phyloP scores from a whole-genome alignment of 2,797 vertebrate genomes.

The Podargus strigoides region DNA sequence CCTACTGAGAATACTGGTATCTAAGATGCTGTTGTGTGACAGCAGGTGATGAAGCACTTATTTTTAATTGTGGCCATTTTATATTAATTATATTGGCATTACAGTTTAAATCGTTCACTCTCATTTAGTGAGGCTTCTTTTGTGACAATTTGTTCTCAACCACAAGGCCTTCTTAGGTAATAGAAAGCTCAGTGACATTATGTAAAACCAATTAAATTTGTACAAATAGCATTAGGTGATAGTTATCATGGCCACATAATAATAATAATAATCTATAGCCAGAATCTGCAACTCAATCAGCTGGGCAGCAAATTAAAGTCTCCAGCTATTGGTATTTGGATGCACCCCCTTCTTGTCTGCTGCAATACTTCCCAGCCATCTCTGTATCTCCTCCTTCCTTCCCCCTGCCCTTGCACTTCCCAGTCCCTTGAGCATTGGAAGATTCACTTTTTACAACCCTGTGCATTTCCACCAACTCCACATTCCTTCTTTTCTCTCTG shows the following conservation, averaged over 20 bases:
- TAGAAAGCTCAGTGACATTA: not conserved
- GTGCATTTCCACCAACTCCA: not conserved
- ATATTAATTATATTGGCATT: not conserved
- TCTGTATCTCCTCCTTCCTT: not conserved
- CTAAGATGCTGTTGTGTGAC: not conserved
- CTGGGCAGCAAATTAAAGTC: not conserved
- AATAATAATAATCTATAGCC: not conserved
- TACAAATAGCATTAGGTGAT: not conserved
- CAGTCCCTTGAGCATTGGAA: not conserved
- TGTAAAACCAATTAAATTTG: not conserved
- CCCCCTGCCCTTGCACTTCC: not conserved
- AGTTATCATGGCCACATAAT: not conserved
- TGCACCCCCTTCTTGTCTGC: not conserved
- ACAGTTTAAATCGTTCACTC: not conserved
- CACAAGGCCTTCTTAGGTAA: not conserved
- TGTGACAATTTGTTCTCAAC: not conserved
- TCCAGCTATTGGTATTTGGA: not conserved
- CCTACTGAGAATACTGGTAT: not conserved
- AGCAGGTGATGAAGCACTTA: not conserved
- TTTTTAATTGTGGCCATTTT: not conserved
- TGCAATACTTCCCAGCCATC: not conserved
- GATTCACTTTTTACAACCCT: not conserved
- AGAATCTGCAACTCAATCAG: not conserved
- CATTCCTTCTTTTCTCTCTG: not conserved
- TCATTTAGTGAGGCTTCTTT: not conserved